Conservation (phyloP, 37 sponge, comb jelly and placozoan species). For the Ianthella basta region DNA sequence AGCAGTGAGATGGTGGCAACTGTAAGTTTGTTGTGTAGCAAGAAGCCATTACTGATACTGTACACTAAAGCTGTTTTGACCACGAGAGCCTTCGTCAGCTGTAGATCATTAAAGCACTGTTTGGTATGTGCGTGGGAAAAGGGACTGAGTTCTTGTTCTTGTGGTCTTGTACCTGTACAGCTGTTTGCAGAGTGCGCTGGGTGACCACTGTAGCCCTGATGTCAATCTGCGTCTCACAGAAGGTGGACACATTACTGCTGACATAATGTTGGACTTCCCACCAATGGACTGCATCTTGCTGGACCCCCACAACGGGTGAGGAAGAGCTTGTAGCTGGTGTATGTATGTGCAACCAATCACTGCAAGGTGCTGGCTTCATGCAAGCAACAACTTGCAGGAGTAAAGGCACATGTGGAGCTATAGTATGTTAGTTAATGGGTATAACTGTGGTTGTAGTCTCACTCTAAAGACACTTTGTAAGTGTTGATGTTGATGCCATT, state of each 20-base stretch:
- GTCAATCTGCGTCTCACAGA: slow-evolving; percentile 10
- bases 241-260: slow-evolving; percentile 19
- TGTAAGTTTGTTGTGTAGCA: no score
- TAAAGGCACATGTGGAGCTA: no score
- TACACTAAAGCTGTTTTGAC: no score
- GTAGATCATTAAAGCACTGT: background rate
- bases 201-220: slow-evolving; percentile 4
- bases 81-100: no score
- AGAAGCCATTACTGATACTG: no score
- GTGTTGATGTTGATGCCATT: background rate
- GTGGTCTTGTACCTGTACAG: background rate
- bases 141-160: background rate
- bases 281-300: slow-evolving; percentile 2
- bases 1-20: no score
- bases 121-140: background rate
- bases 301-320: slow-evolving; percentile 19
- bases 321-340: background rate
- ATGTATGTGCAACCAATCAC: background rate
- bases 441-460: no score
- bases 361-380: no score
- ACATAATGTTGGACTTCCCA: slow-evolving; percentile 19
- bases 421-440: no score
- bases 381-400: background rate
- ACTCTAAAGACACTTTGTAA: no score
- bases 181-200: background rate